These are phyloP conservation scores for Denticeps clupeoides DNA, from an alignment of 2,797 vertebrate species.

Conservation along the genomic window DNA sequence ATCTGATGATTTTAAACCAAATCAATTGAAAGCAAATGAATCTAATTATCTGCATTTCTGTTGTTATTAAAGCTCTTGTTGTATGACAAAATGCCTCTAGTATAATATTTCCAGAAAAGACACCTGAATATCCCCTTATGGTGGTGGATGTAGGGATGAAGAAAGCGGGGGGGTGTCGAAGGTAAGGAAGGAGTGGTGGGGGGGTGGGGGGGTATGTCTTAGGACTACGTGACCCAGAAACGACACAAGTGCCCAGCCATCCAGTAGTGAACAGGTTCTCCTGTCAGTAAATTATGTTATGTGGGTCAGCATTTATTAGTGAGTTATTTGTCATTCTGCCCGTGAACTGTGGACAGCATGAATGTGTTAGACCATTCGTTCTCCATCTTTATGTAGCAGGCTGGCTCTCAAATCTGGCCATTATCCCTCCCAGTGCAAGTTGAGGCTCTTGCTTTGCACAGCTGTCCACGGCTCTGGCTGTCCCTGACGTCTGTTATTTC, in stretches of 20 bases:
- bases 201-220: constrained; percentile 7
- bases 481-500: background rate
- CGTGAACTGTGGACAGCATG: constrained; percentile 27
- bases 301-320: constrained; percentile 48
- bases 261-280: constrained; percentile 24
- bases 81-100: too few relatives aligned
- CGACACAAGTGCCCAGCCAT: constrained; percentile 30
- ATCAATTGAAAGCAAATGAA: too few relatives aligned
- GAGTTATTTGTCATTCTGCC: constrained; percentile 41
- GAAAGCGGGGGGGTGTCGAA: background rate
- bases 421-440: constrained; percentile 23
- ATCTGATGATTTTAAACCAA: too few relatives aligned
- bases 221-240: constrained; percentile 42
- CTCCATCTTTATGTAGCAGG: constrained; percentile 26
- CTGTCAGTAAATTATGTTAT: constrained; percentile 44
- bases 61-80: too few relatives aligned
- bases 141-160: constrained; percentile 1
- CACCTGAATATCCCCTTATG: constrained; percentile 16
- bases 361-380: constrained; percentile 14
- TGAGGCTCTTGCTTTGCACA: background rate
- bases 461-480: constrained; percentile 13
- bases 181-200: constrained; percentile 18
- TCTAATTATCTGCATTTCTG: too few relatives aligned
- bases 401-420: constrained; percentile 13
- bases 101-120: constrained; percentile 12